Evolutionary conservation across 2,113 vertebrate species (phyloP).

Genomic region (Ptychochromis oligacanthus): DNA sequence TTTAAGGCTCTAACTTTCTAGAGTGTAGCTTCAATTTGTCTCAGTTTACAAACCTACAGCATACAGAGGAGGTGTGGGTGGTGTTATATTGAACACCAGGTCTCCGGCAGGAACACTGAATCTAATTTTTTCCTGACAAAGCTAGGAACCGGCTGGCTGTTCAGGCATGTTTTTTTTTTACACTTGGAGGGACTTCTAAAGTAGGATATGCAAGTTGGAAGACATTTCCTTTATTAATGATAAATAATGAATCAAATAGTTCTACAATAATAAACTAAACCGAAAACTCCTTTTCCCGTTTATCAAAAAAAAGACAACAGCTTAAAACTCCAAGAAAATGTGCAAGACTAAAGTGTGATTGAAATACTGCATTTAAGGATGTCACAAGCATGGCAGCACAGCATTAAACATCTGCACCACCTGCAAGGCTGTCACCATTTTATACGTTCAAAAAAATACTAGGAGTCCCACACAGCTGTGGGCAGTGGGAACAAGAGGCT

Average conservation of each 20-base stretch:
- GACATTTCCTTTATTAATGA: not conserved
- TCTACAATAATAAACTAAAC: not conserved
- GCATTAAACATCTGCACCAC: not conserved
- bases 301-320: not conserved
- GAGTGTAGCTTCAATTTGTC: not conserved
- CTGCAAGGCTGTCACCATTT: not conserved
- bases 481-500: constrained; percentile 13
- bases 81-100: constrained; percentile 9
- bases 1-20: not conserved
- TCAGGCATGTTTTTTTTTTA: not conserved
- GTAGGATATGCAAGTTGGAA: not conserved
- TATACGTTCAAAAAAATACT: not conserved
- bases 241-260: not conserved
- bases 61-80: constrained; percentile 6
- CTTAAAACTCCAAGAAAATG: not conserved
- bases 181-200: not conserved
- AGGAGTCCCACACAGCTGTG: not conserved
- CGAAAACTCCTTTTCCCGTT: not conserved
- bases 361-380: not conserved
- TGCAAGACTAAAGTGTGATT: not conserved
- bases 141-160: not conserved
- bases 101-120: not conserved
- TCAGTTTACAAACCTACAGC: constrained; percentile 3
- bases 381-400: not conserved
- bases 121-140: not conserved